Percentiles rank a stretch among this genome's conserved stretches.
Evolutionary conservation across 2,113 vertebrate genomes (phyloP).

Genomic region (Merops nubicus): DNA sequence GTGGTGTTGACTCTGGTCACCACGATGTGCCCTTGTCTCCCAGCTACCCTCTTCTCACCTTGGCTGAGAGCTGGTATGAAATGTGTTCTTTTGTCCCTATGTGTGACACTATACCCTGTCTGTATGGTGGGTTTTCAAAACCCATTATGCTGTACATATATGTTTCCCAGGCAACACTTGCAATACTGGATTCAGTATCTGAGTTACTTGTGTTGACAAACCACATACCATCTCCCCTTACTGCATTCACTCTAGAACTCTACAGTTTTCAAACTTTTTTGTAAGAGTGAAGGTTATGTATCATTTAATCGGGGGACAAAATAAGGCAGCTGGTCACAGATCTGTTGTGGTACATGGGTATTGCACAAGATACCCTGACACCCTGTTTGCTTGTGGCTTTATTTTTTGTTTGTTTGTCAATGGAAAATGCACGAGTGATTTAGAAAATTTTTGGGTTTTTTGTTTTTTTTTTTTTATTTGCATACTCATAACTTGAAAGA

Average conservation of each 20-base stretch:
- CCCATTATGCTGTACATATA: neutral
- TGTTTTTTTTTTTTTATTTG: no score
- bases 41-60: neutral
- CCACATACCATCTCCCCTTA: neutral
- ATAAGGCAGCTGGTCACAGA: neutral
- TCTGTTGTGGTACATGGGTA: neutral
- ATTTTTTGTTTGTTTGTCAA: neutral
- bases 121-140: neutral
- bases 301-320: neutral
- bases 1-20: neutral
- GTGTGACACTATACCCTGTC: neutral
- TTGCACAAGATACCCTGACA: neutral
- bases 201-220: slow-evolving; percentile 38
- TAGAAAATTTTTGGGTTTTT: neutral
- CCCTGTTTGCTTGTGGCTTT: neutral
- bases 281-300: neutral
- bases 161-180: slow-evolving; percentile 57
- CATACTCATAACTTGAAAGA: neutral
- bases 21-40: neutral
- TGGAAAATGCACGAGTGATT: neutral
- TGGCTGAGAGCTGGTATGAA: neutral
- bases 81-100: neutral
- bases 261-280: neutral
- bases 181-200: neutral
- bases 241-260: neutral